Evolutionary conservation across 92 coral and sea anemone genomes (phyloP).

Genomic region (Anthopleura xanthogrammica): DNA sequence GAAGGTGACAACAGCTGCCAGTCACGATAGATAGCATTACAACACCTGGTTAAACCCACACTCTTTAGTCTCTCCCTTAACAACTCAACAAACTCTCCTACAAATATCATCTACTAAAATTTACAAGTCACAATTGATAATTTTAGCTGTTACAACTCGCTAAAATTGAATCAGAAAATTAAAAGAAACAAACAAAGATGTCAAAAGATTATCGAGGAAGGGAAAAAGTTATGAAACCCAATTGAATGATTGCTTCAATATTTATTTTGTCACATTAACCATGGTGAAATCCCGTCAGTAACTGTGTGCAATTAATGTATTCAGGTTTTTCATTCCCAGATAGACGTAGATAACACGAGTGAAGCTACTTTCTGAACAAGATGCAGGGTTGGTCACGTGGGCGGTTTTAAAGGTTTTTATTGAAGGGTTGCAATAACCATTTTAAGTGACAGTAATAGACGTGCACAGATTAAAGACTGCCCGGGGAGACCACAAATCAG

Average conservation of each 20-base stretch:
- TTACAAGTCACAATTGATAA: background rate
- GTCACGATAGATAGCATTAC: background rate
- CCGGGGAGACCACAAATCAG: too few species aligned
- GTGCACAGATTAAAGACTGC: too few species aligned
- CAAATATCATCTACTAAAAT: too few species aligned
- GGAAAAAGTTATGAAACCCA: background rate
- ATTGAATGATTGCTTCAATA: background rate
- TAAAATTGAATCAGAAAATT: too few species aligned
- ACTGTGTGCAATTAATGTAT: too few species aligned
- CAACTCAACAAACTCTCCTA: background rate
- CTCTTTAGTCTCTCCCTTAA: background rate
- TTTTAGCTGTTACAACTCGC: background rate
- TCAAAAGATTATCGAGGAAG: background rate
- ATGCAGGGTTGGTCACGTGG: too few species aligned
- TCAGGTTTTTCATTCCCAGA: too few species aligned
- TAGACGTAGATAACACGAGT: too few species aligned
- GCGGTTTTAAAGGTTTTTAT: too few species aligned
- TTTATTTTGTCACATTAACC: background rate
- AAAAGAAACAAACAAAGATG: background rate
- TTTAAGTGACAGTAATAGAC: too few species aligned
- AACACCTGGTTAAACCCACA: background rate
- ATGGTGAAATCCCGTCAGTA: background rate
- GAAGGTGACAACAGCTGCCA: background rate
- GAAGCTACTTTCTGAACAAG: too few species aligned
- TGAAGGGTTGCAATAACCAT: too few species aligned